These are phyloP conservation scores for Geophilus truncorum DNA, from an alignment of 2,888 invertebrate genomes.

Conservation along the genomic window DNA sequence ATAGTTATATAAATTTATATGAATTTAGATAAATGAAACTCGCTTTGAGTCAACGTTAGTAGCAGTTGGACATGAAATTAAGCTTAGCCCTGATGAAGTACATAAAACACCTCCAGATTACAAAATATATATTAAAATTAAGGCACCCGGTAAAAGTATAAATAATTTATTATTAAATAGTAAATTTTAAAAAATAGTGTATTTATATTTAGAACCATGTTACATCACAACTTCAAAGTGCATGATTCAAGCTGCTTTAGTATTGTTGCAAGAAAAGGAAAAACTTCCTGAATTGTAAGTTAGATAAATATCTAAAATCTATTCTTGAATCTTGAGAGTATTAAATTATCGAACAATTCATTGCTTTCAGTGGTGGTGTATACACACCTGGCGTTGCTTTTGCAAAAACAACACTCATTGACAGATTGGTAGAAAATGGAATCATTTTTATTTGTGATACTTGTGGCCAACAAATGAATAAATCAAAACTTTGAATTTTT, in stretches of 20 bases:
- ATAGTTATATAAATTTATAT: too few relatives aligned
- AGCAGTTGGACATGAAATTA: conserved; percentile 73
- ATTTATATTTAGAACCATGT: conserved; percentile 59
- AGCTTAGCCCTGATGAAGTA: conserved; percentile 56
- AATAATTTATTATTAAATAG: too few relatives aligned
- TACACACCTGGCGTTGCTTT: conserved; percentile 81
- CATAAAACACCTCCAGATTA: conserved; percentile 60
- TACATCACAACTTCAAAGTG: conserved; percentile 76
- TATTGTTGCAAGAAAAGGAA: conserved; percentile 66
- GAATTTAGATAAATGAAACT: conserved; percentile 54
- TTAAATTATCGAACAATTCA: too few relatives aligned
- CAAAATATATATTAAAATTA: conserved; percentile 61
- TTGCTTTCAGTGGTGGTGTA: conserved; percentile 70
- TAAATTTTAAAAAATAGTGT: too few relatives aligned
- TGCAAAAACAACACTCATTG: conserved; percentile 68
- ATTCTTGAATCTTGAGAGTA: too few relatives aligned
- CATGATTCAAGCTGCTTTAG: conserved; percentile 66
- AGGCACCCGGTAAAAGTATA: conserved; percentile 51
- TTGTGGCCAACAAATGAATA: too few relatives aligned
- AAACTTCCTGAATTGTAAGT: conserved; percentile 69
- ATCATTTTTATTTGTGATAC: conserved; percentile 9
- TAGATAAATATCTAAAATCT: neutral
- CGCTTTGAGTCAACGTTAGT: conserved; percentile 54
- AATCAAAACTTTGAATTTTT: too few relatives aligned
- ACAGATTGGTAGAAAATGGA: conserved; percentile 66